Conservation (phyloP, 2,888 invertebrate genomes). For the Melanotus villosus region DNA sequence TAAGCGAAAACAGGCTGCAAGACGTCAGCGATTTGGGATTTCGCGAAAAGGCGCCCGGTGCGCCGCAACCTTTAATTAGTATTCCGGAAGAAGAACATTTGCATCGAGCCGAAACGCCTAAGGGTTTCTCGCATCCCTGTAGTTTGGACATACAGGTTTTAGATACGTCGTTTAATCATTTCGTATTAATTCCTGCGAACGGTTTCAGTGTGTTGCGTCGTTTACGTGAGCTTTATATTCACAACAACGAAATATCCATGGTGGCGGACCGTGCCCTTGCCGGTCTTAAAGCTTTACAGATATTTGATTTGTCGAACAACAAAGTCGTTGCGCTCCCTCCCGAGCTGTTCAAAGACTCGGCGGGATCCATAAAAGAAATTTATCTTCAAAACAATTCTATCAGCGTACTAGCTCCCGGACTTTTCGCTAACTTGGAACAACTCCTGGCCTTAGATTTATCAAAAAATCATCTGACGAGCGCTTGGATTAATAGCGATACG, state of each 20-base stretch:
- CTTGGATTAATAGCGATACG: slow-evolving; percentile 88
- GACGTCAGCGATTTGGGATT: slow-evolving; percentile 91
- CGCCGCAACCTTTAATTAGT: slow-evolving; percentile 77
- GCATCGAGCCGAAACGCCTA: slow-evolving; percentile 59
- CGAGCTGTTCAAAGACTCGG: slow-evolving; percentile 85
- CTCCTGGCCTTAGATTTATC: slow-evolving; percentile 88
- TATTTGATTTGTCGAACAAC: slow-evolving; percentile 92
- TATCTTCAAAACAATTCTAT: slow-evolving; percentile 94
- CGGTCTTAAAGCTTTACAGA: slow-evolving; percentile 85
- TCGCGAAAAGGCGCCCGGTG: slow-evolving; percentile 76
- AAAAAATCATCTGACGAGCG: slow-evolving; percentile 87
- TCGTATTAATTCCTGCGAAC: slow-evolving; percentile 85
- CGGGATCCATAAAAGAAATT: slow-evolving; percentile 87
- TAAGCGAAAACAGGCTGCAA: slow-evolving; percentile 89
- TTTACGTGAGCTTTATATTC: slow-evolving; percentile 84
- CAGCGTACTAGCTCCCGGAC: slow-evolving; percentile 85
- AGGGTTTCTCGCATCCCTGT: slow-evolving; percentile 71
- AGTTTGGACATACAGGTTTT: slow-evolving; percentile 86
- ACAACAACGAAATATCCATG: slow-evolving; percentile 91
- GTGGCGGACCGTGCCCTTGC: slow-evolving; percentile 87
- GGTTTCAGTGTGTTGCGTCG: slow-evolving; percentile 87
- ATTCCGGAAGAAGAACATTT: slow-evolving; percentile 72
- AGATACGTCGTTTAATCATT: slow-evolving; percentile 88
- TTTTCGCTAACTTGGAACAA: slow-evolving; percentile 88
- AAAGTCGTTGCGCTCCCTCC: slow-evolving; percentile 90